Conservation (phyloP, 2,797 vertebrate genomes). For the Arnoldichthys spilopterus region DNA sequence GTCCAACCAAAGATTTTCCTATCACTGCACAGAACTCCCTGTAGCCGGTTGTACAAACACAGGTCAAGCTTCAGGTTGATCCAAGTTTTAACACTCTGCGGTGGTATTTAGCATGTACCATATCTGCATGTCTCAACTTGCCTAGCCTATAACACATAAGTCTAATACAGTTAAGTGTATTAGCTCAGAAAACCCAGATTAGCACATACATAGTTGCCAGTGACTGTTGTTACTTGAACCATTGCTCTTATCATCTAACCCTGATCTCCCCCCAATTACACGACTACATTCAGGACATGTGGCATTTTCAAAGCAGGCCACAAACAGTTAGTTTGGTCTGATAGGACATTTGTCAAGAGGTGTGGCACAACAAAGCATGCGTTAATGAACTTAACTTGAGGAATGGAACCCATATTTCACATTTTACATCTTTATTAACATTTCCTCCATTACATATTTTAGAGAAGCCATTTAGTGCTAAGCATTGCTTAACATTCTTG, state of each 20-base stretch:
- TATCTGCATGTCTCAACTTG: neutral
- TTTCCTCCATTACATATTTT: neutral
- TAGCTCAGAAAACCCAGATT: neutral
- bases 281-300: neutral
- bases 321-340: slow-evolving; percentile 1
- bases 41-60: neutral
- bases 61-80: neutral
- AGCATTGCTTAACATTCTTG: neutral
- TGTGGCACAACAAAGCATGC: neutral
- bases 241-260: slow-evolving; percentile 17
- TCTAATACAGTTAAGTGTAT: neutral
- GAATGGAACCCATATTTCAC: neutral
- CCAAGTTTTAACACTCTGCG: neutral
- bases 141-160: neutral
- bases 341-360: slow-evolving; percentile 1
- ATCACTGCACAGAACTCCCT: neutral
- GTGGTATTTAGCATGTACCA: neutral
- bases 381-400: neutral
- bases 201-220: neutral
- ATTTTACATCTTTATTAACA: neutral
- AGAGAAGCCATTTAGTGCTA: neutral
- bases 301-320: slow-evolving; percentile 25
- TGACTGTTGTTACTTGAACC: slow-evolving; percentile 1
- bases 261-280: neutral
- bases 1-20: neutral